Percentiles rank a stretch among this genome's conserved stretches.
Conservation (phyloP, 1,140 invertebrate species). For the Drosophila carrolli region DNA sequence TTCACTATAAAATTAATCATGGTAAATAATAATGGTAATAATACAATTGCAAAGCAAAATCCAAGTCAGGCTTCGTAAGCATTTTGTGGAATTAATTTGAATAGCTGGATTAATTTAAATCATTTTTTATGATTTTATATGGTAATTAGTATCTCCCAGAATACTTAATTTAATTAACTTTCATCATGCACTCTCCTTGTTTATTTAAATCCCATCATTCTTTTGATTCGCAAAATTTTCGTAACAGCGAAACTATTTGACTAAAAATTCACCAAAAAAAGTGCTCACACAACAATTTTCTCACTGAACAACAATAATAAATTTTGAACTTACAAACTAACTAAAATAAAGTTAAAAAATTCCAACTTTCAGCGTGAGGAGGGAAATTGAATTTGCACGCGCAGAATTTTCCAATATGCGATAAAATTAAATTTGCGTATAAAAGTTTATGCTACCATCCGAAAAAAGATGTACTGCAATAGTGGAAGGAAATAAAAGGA, state of each 20-base stretch:
- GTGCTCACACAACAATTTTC: background rate
- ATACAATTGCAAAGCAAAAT: too few relatives aligned
- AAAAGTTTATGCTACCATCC: constrained; percentile 36
- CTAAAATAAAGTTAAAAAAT: constrained; percentile 18
- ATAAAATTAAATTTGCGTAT: constrained; percentile 47
- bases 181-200: background rate
- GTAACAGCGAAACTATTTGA: constrained; percentile 3
- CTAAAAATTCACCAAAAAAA: constrained; percentile 3
- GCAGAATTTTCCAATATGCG: constrained; percentile 42
- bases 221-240: background rate
- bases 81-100: too few relatives aligned
- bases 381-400: constrained; percentile 35
- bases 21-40: too few relatives aligned
- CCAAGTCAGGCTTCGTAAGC: too few relatives aligned
- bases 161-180: background rate
- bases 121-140: background rate
- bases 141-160: background rate
- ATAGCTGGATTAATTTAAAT: too few relatives aligned
- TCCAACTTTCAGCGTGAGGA: background rate
- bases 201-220: constrained; percentile 1
- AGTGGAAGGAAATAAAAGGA: constrained; percentile 6
- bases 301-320: constrained; percentile 20
- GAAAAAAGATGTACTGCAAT: constrained; percentile 13
- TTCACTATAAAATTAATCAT: too few relatives aligned
- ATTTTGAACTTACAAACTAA: constrained; percentile 32